A percentile compares a stretch with the other conserved stretches of the same genome.
phyloP scores from a whole-genome alignment of 2,888 invertebrate genomes.

The Mayetiola destructor region DNA sequence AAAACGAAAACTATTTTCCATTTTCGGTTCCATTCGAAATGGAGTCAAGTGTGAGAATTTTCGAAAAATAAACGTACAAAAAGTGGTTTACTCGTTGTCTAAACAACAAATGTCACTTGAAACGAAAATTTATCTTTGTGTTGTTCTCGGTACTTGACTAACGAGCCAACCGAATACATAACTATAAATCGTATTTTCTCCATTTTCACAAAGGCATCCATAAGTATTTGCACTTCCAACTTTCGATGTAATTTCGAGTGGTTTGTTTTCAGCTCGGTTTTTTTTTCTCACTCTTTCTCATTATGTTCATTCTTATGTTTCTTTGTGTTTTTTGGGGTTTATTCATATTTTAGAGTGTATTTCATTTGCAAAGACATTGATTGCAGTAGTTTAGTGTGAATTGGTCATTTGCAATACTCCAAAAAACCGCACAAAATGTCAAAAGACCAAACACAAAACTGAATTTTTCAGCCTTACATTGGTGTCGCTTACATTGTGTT shows the following conservation, averaged over 20 bases:
- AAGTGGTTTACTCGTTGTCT: constrained; percentile 1
- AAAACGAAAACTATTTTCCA: too few relatives aligned
- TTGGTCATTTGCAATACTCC: not conserved
- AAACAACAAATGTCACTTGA: constrained; percentile 11
- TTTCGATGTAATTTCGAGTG: not conserved
- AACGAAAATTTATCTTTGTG: constrained; percentile 5
- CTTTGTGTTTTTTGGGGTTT: too few relatives aligned
- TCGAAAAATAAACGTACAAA: not conserved
- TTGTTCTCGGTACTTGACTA: not conserved
- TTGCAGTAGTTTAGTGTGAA: constrained; percentile 11
- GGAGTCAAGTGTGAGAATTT: not conserved
- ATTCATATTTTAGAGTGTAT: too few relatives aligned
- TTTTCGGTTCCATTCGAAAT: too few relatives aligned
- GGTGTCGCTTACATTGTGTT: constrained; percentile 6
- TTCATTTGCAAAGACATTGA: constrained; percentile 1
- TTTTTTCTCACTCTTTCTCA: too few relatives aligned
- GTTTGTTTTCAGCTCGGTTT: not conserved
- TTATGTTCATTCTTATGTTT: too few relatives aligned
- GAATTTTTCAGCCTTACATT: constrained; percentile 5
- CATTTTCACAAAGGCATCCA: not conserved
- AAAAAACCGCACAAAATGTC: constrained; percentile 3
- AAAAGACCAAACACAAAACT: too few relatives aligned
- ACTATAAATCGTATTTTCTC: constrained; percentile 12
- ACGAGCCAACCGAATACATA: not conserved
- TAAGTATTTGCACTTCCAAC: constrained; percentile 4